phyloP scores from a whole-genome alignment of 2,888 invertebrate species.

The Pemphredon lugubris region DNA sequence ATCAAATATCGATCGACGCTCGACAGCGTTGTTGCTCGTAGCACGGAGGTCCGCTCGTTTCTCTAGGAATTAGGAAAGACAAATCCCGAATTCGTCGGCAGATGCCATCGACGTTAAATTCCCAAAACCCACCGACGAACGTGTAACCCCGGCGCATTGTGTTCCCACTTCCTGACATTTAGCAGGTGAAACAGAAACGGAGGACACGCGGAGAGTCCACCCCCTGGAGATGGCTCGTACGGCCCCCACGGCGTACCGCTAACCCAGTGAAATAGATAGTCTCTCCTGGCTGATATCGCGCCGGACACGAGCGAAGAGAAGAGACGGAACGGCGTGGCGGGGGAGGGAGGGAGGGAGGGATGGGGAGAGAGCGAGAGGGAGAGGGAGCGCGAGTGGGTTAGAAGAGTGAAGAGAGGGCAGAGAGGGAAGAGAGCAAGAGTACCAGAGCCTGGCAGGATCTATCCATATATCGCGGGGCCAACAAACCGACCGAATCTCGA shows the following conservation, averaged over 20 bases:
- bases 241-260: conserved; percentile 68
- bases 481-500: conserved; percentile 78
- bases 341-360: background rate
- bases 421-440: conserved; percentile 27
- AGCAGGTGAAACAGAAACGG: conserved; percentile 29
- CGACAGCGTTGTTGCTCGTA: too few relatives aligned
- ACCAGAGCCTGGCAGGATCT: conserved; percentile 65
- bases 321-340: conserved; percentile 7
- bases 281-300: conserved; percentile 86
- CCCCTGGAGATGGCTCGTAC: conserved; percentile 44
- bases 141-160: background rate
- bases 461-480: conserved; percentile 76
- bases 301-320: conserved; percentile 75
- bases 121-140: background rate
- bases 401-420: conserved; percentile 2
- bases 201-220: conserved; percentile 14
- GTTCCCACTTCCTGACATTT: conserved; percentile 26
- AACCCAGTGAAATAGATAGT: conserved; percentile 78
- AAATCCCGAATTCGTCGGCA: background rate
- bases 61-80: background rate
- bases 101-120: background rate
- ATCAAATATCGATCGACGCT: too few relatives aligned
- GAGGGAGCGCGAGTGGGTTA: too few relatives aligned
- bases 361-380: conserved; percentile 1
- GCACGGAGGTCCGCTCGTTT: too few relatives aligned